Evolutionary conservation across 2,113 vertebrate species (phyloP), one percentile per base, ranked within the genome.

Genomic region (Asarcornis scutulata): DNA sequence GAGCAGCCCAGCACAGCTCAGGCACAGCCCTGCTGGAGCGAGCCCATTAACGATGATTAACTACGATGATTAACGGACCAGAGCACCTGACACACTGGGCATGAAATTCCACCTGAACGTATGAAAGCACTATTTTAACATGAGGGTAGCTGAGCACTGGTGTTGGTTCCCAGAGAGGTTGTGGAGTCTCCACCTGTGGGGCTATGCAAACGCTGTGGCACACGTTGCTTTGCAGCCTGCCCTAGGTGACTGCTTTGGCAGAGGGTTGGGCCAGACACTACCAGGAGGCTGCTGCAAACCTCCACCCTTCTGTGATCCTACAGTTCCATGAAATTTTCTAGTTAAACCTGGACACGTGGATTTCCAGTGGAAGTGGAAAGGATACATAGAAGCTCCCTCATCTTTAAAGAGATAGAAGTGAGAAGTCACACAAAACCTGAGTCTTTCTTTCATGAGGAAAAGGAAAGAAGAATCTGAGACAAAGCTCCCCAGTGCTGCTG

Each of bases 291-390:
- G 46, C 32, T 11, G 55, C 18, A 55, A 27, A 6, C n/a, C 46
- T 11, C 75, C 18, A 0, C 36, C 2, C 1, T 21, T 14, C 8
- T 11, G 53, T 4, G 9, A 12, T 26, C 32, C 53, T 11, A 2
- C 5, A 22, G 0, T 15, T 26, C 25, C 1, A 2, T 1, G 1
- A 12, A 3, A 6, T n/a, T 36, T 27, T 11, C 79, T 27, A 42
- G 38, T 42, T 26, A 44, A 68, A 69, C 36, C 0, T 1, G 8
- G 2, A 11, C 1, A 10, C 7, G 3, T 17, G 21, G 48, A 64
- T 48, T 74, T 44, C 34, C 26, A 53, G 17, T 4, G 1, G 11
- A 27, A 20, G 6, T 48, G 46, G 46, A 48, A 48, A 48, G 20
- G 50, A 63, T 11, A 20, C 4, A 18, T 29, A 58, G 48, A 13